These are phyloP conservation scores for Dinocampus coccinellae DNA, from an alignment of 2,888 invertebrate genomes.

Conservation along the genomic window DNA sequence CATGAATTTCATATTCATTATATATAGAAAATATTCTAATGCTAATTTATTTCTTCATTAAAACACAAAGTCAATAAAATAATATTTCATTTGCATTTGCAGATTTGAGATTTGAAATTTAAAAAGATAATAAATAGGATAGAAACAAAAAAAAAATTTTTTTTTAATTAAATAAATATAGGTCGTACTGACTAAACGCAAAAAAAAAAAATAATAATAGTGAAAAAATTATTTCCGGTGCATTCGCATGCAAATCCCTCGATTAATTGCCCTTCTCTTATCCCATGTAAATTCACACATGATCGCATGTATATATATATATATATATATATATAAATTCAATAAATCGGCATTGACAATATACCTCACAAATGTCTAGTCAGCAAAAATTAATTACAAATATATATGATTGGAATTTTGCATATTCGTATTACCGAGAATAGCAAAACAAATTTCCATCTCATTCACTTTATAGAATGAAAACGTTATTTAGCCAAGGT, in stretches of 20 bases:
- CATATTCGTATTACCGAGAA: constrained; percentile 8
- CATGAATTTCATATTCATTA: background rate
- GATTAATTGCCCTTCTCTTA: background rate
- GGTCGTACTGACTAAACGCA: no score
- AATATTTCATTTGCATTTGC: background rate
- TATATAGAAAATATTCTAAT: background rate
- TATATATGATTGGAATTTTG: background rate
- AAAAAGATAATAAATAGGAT: no score
- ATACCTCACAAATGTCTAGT: background rate
- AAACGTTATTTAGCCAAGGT: constrained; percentile 5
- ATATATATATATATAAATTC: constrained; percentile 1
- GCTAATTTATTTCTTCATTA: background rate
- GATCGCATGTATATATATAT: constrained; percentile 1
- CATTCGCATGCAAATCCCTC: background rate
- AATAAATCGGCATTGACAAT: background rate
- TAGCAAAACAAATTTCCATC: constrained; percentile 8
- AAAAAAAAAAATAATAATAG: background rate
- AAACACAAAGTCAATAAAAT: background rate
- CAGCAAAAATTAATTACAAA: background rate
- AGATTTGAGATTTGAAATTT: no score
- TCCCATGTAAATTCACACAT: background rate
- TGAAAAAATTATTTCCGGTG: background rate
- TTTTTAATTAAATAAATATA: no score
- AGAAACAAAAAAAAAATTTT: no score
- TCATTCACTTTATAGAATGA: background rate